Evolutionary conservation across 2,113 vertebrate genomes (phyloP), one percentile per base, ranked within the genome.

Genomic region (Brienomyrus longianalis): DNA sequence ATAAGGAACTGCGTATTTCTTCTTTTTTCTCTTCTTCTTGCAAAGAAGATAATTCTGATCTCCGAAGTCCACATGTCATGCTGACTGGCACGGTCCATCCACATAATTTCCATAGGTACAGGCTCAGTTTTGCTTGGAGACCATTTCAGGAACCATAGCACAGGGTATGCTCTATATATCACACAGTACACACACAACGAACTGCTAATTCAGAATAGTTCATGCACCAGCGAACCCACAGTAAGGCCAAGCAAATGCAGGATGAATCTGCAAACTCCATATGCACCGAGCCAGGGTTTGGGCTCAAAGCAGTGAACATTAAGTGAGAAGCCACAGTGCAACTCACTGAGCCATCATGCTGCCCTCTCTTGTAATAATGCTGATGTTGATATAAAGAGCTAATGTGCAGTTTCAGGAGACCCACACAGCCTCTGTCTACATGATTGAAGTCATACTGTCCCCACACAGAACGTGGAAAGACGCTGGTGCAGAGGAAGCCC

Each of bases 401-500:
- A 86, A 86, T 54, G 8, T 59, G 85, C 90, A 48, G 47, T 84
- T 10, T 83, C 2, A 86, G 21, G n/a, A 21, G 48, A 80, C 27
- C 21, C 83, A 21, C 83, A 47, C 43, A 21, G 47, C 0, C 3
- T 8, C 47, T 27, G 9, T 9, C 6, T 54, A 5, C 48, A 89
- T 45, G 15, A 19, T 77, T 15, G 51, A 86, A 31, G 27, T 66
- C 9, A 31, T 10, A n/a, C 5, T n/a, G 5, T n/a, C 56, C 86
- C 74, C 50, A 6, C 50, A 10, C 92, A 99, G 98, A 99, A 90
- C 96, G 98, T 21, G 98, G 98, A 5, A 99, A 99, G 94, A 99
- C 98, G 0, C 94, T 99, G 90, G 94, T 99, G 50, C 98, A 99
- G 94, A 97, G 93, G 95, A 99, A 99, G 89, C 98, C 98, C 7